Percentiles rank a stretch among this genome's conserved stretches.
phyloP scores from a whole-genome alignment of 2,888 invertebrate genomes.

The Drosophila meridiana region DNA sequence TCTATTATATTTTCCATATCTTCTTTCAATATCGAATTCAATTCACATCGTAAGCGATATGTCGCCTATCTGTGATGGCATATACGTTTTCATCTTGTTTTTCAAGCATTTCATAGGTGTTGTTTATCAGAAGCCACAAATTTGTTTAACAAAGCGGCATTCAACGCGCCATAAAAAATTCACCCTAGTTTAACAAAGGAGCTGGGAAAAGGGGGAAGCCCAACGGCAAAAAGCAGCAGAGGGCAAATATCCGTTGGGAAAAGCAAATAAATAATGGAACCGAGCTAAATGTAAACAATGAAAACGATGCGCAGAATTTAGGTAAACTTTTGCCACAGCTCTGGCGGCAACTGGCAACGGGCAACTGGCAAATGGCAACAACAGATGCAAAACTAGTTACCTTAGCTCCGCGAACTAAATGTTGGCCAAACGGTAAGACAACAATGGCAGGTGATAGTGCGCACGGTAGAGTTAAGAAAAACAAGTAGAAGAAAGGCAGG shows the following conservation, averaged over 20 bases:
- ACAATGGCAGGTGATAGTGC: constrained; percentile 33
- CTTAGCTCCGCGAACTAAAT: constrained; percentile 13
- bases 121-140: constrained; percentile 39
- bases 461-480: constrained; percentile 7
- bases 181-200: constrained; percentile 30
- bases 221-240: constrained; percentile 31
- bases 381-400: constrained; percentile 56
- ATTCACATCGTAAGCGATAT: neutral
- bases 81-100: neutral
- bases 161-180: constrained; percentile 66
- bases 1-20: neutral
- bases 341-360: constrained; percentile 5
- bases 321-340: constrained; percentile 43
- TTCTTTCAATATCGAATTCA: neutral
- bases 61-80: neutral
- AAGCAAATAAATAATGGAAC: constrained; percentile 64
- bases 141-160: constrained; percentile 76
- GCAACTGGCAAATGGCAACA: constrained; percentile 6
- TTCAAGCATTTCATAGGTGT: constrained; percentile 6
- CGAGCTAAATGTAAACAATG: constrained; percentile 57
- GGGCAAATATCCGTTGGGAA: constrained; percentile 58
- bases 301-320: constrained; percentile 54
- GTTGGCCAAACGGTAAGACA: constrained; percentile 24
- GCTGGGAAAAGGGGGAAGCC: constrained; percentile 5
- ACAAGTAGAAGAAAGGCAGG: neutral